Evolutionary conservation across 2,113 vertebrate genomes (phyloP), one percentile per base, ranked within the genome.

Genomic region (Tylochromis polylepis): DNA sequence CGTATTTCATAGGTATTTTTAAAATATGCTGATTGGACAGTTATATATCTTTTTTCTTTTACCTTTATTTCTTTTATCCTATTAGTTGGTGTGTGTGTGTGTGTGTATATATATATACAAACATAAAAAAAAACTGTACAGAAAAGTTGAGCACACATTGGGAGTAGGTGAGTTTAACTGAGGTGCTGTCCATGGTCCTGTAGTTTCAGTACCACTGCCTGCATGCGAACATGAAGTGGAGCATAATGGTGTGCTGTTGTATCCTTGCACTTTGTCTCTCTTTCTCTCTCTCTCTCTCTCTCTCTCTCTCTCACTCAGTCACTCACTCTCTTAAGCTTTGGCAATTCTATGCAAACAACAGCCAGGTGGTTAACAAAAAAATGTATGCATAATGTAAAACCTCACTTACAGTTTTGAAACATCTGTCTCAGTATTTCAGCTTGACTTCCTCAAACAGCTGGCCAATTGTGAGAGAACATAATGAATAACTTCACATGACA

Each of bases 151-250:
- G 57, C 55, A 80, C 62, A 79, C 31, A 46, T 60, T 53, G 36
- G 24, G 38, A 31, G 7, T 31, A 82, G 49, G 27, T 62, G 34
- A 84, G 27, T 78, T 70, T 58, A 41, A 49, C 62, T 83, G 85
- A 36, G 88, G 89, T 77, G 84, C 94, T 96, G 95, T 96, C 96
- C 95, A 91, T 94, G 96, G 96, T 96, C 38, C 96, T 97, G 96
- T 90, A 95, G 67, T 84, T 83, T 81, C 58, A 86, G 65, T 22
- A 38, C 18, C 46, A 56, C 36, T 85, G 36, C 70, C 27, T 51
- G 34, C 27, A 11, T 81, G 43, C 2, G 10, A 51, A 8, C 24
- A 31, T 46, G 41, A 46, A 14, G 4, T 72, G 67, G 67, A 27
- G 38, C 22, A 27, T 72, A 72, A 72, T 72, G n/a, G 65, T 34